Conservation (phyloP, 2,888 invertebrate species). For the Epsilonema sp. region DNA sequence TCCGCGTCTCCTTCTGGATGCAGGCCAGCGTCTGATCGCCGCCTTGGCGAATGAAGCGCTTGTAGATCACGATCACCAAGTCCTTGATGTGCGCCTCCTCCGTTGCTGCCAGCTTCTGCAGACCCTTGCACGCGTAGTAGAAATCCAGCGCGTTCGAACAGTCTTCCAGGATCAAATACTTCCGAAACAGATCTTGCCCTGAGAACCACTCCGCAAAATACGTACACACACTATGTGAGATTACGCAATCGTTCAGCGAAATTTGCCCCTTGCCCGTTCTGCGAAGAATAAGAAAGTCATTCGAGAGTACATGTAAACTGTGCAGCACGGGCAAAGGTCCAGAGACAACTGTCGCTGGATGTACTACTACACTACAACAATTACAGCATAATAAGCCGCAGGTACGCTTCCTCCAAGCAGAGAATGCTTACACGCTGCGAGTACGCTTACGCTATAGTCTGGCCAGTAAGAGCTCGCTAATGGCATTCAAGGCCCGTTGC, state of each 20-base stretch:
- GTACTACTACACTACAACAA: too few relatives aligned
- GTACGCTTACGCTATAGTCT: not conserved
- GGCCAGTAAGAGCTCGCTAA: too few relatives aligned
- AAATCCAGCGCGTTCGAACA: not conserved
- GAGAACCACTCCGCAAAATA: not conserved
- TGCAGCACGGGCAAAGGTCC: too few relatives aligned
- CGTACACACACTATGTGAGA: too few relatives aligned
- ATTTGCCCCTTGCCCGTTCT: too few relatives aligned
- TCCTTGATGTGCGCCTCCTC: not conserved
- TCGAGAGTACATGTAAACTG: too few relatives aligned
- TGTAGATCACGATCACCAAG: not conserved
- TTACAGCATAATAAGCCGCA: too few relatives aligned
- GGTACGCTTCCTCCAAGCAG: too few relatives aligned
- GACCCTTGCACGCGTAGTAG: constrained; percentile 1
- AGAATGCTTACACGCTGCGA: not conserved
- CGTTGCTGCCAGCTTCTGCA: not conserved
- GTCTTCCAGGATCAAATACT: not conserved
- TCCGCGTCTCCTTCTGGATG: not conserved
- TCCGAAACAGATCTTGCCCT: not conserved
- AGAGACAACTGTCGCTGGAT: too few relatives aligned
- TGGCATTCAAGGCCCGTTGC: too few relatives aligned
- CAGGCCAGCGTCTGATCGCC: not conserved
- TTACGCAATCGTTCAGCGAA: too few relatives aligned
- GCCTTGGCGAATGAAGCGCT: not conserved
- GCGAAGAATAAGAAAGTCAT: too few relatives aligned